These are phyloP conservation scores for Sycophila texana DNA, from an alignment of 2,888 invertebrate genomes.

Conservation along the genomic window DNA sequence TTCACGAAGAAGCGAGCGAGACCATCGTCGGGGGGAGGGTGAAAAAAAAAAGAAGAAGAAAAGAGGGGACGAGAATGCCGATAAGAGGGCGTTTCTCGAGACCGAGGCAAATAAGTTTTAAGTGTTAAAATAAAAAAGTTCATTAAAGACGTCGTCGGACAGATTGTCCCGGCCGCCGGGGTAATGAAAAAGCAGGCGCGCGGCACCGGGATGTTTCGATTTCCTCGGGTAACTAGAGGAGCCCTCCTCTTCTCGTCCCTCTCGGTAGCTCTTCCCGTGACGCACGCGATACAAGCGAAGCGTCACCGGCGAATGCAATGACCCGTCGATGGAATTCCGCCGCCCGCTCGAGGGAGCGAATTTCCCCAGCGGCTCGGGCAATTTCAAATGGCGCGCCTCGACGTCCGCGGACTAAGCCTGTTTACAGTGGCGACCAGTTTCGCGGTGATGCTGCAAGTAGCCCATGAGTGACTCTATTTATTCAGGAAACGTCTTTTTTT, in stretches of 20 bases:
- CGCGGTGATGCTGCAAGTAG: neutral
- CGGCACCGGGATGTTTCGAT: conserved; percentile 39
- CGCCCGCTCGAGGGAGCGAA: conserved; percentile 18
- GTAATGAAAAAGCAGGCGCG: conserved; percentile 34
- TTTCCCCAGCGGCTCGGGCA: conserved; percentile 39
- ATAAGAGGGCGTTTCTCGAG: no score
- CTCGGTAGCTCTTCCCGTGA: no score
- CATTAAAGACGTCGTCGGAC: conserved; percentile 36
- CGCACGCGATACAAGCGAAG: no score
- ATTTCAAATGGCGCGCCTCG: conserved; percentile 25
- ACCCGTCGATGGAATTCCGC: conserved; percentile 27
- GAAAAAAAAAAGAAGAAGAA: no score
- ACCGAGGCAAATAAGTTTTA: neutral
- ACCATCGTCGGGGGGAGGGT: no score
- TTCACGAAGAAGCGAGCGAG: neutral
- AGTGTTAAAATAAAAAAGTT: conserved; percentile 52
- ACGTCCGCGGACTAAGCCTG: neutral
- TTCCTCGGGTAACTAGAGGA: conserved; percentile 17
- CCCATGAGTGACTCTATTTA: no score
- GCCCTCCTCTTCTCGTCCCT: no score
- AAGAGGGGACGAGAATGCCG: no score
- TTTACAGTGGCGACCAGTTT: conserved; percentile 33
- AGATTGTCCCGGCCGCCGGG: neutral
- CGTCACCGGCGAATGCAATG: conserved; percentile 25
- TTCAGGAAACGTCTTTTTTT: no score